Evolutionary conservation across 2,888 invertebrate species (phyloP).

Genomic region (Pristionchus mayeri): DNA sequence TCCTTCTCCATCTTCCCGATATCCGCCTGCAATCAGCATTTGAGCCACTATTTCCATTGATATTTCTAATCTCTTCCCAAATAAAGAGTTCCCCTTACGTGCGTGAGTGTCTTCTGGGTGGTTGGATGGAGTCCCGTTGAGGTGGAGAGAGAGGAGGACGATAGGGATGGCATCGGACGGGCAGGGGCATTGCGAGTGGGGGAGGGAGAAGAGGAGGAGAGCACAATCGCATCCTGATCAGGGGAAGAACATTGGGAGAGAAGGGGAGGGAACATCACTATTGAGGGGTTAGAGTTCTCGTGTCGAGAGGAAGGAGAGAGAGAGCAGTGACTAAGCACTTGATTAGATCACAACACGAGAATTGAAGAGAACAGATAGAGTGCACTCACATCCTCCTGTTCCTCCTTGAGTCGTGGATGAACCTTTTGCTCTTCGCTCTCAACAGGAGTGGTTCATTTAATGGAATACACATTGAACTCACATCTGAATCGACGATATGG

Average conservation of each 20-base stretch:
- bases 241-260: background rate
- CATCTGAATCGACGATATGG: constrained; percentile 2
- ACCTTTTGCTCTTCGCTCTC: background rate
- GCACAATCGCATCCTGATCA: background rate
- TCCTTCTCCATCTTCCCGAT: constrained; percentile 26
- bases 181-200: too few relatives aligned
- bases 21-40: background rate
- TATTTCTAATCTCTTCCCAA: background rate
- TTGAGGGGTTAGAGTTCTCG: too few relatives aligned
- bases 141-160: background rate
- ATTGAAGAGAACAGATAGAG: too few relatives aligned
- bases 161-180: background rate
- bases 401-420: background rate
- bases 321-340: background rate
- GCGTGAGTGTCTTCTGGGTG: background rate
- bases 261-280: too few relatives aligned
- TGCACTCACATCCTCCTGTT: too few relatives aligned
- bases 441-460: background rate
- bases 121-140: constrained; percentile 27
- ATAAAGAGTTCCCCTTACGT: too few relatives aligned
- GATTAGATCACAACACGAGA: too few relatives aligned
- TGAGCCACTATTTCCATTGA: background rate
- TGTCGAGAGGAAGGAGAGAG: background rate
- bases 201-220: constrained; percentile 20
- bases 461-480: background rate